phyloP scores from a whole-genome alignment of 2,888 invertebrate species.

The Stenchaetothrips biformis region DNA sequence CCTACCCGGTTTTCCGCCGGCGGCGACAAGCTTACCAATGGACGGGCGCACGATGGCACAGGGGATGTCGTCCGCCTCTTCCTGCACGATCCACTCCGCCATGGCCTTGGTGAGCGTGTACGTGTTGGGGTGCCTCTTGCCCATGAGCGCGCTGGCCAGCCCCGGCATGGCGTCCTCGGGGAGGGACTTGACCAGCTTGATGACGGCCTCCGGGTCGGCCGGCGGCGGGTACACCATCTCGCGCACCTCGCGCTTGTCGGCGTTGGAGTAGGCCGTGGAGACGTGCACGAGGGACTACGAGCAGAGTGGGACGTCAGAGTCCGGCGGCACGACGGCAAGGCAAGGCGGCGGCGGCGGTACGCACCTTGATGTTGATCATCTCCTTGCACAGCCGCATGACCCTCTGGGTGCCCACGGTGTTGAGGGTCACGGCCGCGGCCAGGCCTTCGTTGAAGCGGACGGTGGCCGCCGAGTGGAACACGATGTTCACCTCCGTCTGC shows the following conservation, averaged over 20 bases:
- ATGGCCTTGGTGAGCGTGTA: constrained; percentile 70
- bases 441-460: constrained; percentile 57
- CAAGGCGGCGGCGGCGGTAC: neutral
- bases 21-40: constrained; percentile 46
- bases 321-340: neutral
- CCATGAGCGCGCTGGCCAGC: constrained; percentile 45
- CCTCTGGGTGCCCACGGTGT: constrained; percentile 53
- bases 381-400: constrained; percentile 52
- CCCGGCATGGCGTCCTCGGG: constrained; percentile 48
- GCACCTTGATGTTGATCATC: constrained; percentile 50
- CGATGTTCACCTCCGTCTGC: constrained; percentile 48
- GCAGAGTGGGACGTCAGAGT: constrained; percentile 10
- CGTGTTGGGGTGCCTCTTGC: constrained; percentile 59
- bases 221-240: constrained; percentile 52
- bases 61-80: constrained; percentile 56
- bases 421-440: constrained; percentile 53
- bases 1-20: neutral
- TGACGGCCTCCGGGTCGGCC: constrained; percentile 50
- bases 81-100: constrained; percentile 59
- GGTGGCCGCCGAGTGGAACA: constrained; percentile 60
- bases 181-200: constrained; percentile 49
- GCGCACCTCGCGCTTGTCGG: constrained; percentile 49
- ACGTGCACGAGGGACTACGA: constrained; percentile 67
- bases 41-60: constrained; percentile 65
- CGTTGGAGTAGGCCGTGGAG: constrained; percentile 78